A percentile compares a stretch with the other conserved stretches of the same genome.
Conservation (phyloP, 2,888 invertebrate species). For the Hirtodrosophila histrioides region DNA sequence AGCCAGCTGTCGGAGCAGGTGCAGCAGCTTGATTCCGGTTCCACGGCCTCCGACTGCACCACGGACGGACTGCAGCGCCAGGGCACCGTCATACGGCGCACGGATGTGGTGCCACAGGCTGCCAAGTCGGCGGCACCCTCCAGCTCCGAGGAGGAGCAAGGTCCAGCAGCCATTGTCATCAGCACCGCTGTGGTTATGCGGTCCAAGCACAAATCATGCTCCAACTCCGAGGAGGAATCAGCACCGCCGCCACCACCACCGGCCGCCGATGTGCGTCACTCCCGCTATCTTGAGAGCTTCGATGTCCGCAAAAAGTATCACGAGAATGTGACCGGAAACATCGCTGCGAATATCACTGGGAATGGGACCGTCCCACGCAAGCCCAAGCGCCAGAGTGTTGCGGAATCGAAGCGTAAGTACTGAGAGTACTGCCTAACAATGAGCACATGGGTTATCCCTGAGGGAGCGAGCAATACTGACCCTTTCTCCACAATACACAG, state of each 20-base stretch:
- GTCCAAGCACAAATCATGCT: slow-evolving; percentile 78
- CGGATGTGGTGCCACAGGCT: slow-evolving; percentile 44
- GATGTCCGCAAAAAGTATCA: slow-evolving; percentile 83
- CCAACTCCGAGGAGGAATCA: slow-evolving; percentile 82
- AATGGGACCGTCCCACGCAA: slow-evolving; percentile 65
- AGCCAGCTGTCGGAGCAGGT: slow-evolving; percentile 86
- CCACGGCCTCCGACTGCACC: slow-evolving; percentile 56
- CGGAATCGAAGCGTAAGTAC: slow-evolving; percentile 60
- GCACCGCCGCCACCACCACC: slow-evolving; percentile 20
- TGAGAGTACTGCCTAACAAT: no score
- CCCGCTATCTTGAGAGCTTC: slow-evolving; percentile 83
- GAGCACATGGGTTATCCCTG: no score
- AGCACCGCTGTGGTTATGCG: slow-evolving; percentile 73
- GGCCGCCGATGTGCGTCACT: slow-evolving; percentile 76
- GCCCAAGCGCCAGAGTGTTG: slow-evolving; percentile 72
- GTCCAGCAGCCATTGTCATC: slow-evolving; percentile 14
- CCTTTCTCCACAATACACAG: no score
- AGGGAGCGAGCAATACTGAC: no score
- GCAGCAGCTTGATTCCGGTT: slow-evolving; percentile 73
- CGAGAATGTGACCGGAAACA: slow-evolving; percentile 68
- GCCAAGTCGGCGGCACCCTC: slow-evolving; percentile 41
- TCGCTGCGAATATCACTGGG: slow-evolving; percentile 6
- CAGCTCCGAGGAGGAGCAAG: slow-evolving; percentile 82
- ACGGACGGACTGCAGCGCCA: slow-evolving; percentile 77
- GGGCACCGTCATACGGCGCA: slow-evolving; percentile 81